Base-by-base conservation (phyloP, 1,140 invertebrate species). In the Plutomurus gul region DNA sequence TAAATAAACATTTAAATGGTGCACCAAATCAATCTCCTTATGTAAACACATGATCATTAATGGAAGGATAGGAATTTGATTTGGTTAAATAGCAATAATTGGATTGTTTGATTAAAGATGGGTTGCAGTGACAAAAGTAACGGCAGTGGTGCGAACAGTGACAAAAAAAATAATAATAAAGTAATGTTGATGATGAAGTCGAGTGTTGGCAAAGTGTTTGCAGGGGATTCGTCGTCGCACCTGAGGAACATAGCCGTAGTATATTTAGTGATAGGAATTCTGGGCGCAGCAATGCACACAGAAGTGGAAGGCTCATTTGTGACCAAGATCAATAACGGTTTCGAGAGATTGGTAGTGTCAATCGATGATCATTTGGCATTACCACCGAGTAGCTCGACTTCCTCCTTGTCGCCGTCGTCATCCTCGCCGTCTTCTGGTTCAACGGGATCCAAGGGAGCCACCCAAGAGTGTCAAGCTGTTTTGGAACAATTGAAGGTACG, bases 401-500 rank as follows among this genome's bases (percentile, higher is more conserved):
- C 70, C 30, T 70, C 65, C 22, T 81, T 77, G 46, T 72, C 77
- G 49, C 16, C 43, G n/a, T 81, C 80, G 46, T 72, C 77, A 71
- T 20, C 43, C 27, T 33, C 74, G 27, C 60, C 49, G 25, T 20
- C 70, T n/a, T 33, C 27, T 30, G 75, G 75, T 60, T 36, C 51
- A 49, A 75, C 46, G 27, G 46, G 40, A 51, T 46, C 40, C n/a
- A 81, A 72, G 65, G 80, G 76, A 78, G 77, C 76, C 76, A 78
- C 77, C 80, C 81, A 82, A 73, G 75, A 82, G 37, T 82, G 81
- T 80, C 81, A 82, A 82, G 70, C 78, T 78, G 78, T 82, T 74
- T 78, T 82, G 78, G 81, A 82, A 80, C 81, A 82, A 82, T 80
- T 82, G 78, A 82, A 82, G 81, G 81, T 82, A 79, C 60, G 27